These are phyloP conservation scores for Callipepla californica DNA, from an alignment of 2,113 vertebrate genomes.

Conservation along the genomic window DNA sequence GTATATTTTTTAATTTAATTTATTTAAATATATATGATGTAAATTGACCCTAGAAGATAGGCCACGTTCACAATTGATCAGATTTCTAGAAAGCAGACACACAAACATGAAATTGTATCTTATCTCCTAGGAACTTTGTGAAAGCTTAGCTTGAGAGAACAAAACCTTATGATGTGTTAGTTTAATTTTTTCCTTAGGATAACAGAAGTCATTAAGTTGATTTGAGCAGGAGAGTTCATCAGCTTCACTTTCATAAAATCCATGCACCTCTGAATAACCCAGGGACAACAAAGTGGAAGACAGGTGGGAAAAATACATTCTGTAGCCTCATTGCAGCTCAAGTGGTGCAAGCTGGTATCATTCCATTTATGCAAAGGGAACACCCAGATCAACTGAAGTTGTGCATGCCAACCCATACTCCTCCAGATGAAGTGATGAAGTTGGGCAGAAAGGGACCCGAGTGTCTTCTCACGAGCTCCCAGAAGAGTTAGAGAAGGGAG, in stretches of 20 bases:
- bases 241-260: background rate
- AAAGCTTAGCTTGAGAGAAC: background rate
- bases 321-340: background rate
- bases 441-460: background rate
- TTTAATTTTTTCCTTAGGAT: background rate
- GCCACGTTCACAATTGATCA: background rate
- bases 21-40: background rate
- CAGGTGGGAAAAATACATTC: background rate
- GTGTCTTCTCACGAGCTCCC: background rate
- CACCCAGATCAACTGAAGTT: background rate
- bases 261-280: background rate
- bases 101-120: background rate
- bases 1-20: background rate
- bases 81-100: background rate
- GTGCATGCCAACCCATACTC: background rate
- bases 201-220: background rate
- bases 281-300: background rate
- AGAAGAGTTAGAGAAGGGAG: fast-evolving
- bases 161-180: background rate
- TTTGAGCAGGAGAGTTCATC: background rate
- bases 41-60: background rate
- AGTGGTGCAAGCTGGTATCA: background rate
- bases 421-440: background rate
- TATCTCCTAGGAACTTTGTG: background rate
- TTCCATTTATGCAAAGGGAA: fast-evolving